Evolutionary conservation across 2,888 invertebrate genomes (phyloP), one percentile per base, ranked within the genome.

Genomic region (Lepetodrilus schrolli): DNA sequence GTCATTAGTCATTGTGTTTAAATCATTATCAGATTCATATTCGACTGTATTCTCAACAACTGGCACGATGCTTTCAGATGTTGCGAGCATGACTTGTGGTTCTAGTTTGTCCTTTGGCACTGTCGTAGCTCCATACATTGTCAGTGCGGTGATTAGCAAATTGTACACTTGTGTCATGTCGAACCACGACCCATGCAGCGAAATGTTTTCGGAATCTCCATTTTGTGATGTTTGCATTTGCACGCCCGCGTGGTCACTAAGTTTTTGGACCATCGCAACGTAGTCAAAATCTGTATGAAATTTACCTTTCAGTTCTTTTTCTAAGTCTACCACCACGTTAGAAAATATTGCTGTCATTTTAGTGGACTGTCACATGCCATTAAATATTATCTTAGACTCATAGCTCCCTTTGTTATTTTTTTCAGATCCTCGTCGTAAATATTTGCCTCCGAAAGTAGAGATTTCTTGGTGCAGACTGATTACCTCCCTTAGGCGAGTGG

Each of bases 241-340:
- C 21, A 82, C 82, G 37, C 80, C 80, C 65, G 78, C 78, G 74
- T 82, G 80, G 3, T 83, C 75, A 47, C 82, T 78, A 68, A 83
- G 77, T 65, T 75, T 78, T 50, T 73, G 69, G 66, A 84, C 68
- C 78, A 83, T 77, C 8, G 78, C 79, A 69, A 74, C 73, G 68
- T 83, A 80, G 73, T 83, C 82, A 75, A 80, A 81, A 51, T 80
- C 80, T 10, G 74, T 43, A 20, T 82, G 81, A 75, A 83, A 84
- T 43, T 74, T 78, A 50, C 49, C 74, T 1, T 78, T 66, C 26
- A 82, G 78, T 21, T 80, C 78, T 30, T 77, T 73, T n/a, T 82
- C 75, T 50, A 84, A 72, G 30, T 82, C 81, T 38, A 80, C 84
- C 13, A 77, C 74, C 26, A 83, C 82, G 47, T 74, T 73, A 17